Evolutionary conservation across 1,140 invertebrate species (phyloP), one percentile per base, ranked within the genome.

Genomic region (Drosophila nasuta): DNA sequence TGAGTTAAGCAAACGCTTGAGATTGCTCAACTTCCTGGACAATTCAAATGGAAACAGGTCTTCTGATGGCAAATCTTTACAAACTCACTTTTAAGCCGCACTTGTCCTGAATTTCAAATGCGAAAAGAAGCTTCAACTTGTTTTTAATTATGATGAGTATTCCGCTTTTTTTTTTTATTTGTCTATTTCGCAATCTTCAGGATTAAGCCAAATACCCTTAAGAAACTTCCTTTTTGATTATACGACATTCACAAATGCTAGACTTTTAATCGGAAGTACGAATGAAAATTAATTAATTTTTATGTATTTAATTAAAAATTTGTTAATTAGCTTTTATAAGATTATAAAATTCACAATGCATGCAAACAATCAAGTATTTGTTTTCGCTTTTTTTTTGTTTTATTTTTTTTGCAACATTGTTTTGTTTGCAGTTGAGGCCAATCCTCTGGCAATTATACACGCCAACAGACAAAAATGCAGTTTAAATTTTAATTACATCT

Each of bases 401-500:
- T 66, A 43, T 2, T 10, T 13, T 45, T 25, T 51, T 33, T n/a
- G 52, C 43, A 25, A 49, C 49, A 57, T 66, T 43, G 7, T 67
- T 15, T 17, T 49, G 25, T 48, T 52, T 68, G 35, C 41, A 25
- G 48, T 48, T 38, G 10, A 20, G 30, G 5, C 59, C 68, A 71
- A 57, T 66, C 62, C 52, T 51, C 70, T 10, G 8, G 45, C 63
- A 52, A 52, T 67, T 70, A 70, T 43, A 60, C 54, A 35, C 33
- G 33, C 28, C 30, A 57, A 30, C 41, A 59, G 13, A 62, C 65
- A 56, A 54, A 68, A 60, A 68, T 74, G 71, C 71, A 60, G 71
- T 68, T 74, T 60, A 60, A 62, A 35, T 62, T 74, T 68, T 74
- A 73, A 73, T 73, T 67, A 67, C 68, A 54, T 56, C 58, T 35